These are phyloP conservation scores for Ochropleura plecta DNA, from an alignment of 2,888 invertebrate genomes.

Conservation along the genomic window DNA sequence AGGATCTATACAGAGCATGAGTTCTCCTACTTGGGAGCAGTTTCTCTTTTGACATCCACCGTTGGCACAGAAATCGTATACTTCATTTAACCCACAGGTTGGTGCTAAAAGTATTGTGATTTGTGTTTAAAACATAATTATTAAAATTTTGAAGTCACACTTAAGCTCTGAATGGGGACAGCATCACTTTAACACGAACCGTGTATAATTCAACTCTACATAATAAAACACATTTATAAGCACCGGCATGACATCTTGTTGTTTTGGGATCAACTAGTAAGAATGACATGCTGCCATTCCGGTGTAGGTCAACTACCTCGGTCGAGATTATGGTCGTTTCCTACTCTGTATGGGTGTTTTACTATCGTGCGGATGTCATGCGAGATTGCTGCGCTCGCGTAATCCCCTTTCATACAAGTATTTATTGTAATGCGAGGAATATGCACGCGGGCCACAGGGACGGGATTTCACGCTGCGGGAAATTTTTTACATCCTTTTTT, in stretches of 20 bases:
- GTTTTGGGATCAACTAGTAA: not conserved
- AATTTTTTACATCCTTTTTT: no score
- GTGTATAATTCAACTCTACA: not conserved
- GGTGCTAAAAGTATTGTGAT: slow-evolving; percentile 46
- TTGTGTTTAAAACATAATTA: not conserved
- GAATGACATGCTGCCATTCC: not conserved
- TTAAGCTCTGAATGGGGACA: not conserved
- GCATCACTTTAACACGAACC: not conserved
- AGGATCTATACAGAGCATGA: slow-evolving; percentile 64
- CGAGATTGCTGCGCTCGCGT: no score
- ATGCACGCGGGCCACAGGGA: no score
- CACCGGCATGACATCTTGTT: not conserved
- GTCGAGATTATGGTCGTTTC: no score
- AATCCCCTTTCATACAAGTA: no score
- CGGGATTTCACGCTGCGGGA: no score
- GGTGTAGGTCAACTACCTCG: no score
- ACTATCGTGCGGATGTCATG: no score
- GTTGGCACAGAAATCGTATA: slow-evolving; percentile 65
- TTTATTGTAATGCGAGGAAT: no score
- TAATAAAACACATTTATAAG: not conserved
- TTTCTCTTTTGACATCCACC: slow-evolving; percentile 70
- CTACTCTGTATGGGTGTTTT: no score
- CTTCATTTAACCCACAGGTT: slow-evolving; percentile 64
- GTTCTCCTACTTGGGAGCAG: slow-evolving; percentile 65
- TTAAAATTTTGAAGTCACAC: not conserved